Evolutionary conservation across 2,113 vertebrate species (phyloP), one percentile per base, ranked within the genome.

Genomic region (Rhineura floridana): DNA sequence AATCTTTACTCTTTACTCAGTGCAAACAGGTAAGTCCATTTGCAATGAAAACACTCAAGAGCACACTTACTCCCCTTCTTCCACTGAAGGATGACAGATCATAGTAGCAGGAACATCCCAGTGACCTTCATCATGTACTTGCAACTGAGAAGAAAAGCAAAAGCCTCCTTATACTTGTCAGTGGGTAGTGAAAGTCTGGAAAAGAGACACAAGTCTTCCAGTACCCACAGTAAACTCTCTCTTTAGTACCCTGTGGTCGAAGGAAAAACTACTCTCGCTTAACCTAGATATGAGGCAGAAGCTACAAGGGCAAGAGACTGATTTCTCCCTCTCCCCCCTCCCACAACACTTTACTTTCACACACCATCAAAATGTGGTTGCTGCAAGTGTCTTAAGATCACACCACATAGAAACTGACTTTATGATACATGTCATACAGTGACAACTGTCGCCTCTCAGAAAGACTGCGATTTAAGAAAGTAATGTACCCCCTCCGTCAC

Each of bases 111-210:
- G 90, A 90, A 95, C 93, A 94, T 91, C 95, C 93, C 90, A 86
- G 69, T 96, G 96, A 97, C 97, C 97, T 97, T 97, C 96, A 96
- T 87, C 85, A 89, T 85, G 28, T 83, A 86, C 86, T 95, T 89
- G 84, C 92, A 88, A 93, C 92, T n/a, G 69, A 90, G 87, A 92
- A 90, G 62, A 87, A 92, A 94, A 95, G 93, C 86, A 94, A 95
- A 95, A 85, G 79, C 86, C 15, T 73, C 87, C 73, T 87, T 76
- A 72, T 85, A 62, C 70, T 85, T 90, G 88, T 17, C 78, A 81
- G 85, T 79, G 81, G 52, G 42, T 4, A 76, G 50, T 3, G 75
- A 46, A 86, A 59, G n/a, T 55, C 42, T 82, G 80, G 62, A 36
- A 10, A 91, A 52, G 75, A 81, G 6, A 90, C 28, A 1, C 28